Evolutionary conservation across 2,888 invertebrate species (phyloP).

Genomic region (Hirtodrosophila duncani): DNA sequence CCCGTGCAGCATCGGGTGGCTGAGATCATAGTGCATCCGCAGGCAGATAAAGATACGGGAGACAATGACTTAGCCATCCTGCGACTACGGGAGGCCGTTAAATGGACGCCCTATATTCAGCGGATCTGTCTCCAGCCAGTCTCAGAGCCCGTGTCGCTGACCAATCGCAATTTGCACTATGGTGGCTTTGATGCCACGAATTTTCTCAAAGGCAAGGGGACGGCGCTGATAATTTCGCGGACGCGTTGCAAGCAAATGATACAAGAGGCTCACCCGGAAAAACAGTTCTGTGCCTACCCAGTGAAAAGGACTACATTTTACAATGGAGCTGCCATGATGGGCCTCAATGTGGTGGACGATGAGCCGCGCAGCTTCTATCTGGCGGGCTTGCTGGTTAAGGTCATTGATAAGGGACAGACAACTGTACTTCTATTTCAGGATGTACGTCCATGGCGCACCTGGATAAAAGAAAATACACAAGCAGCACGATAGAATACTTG

Average conservation of each 20-base stretch:
- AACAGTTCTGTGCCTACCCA: conserved; percentile 47
- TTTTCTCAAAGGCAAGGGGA: conserved; percentile 33
- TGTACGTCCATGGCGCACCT: conserved; percentile 26
- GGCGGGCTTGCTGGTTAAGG: conserved; percentile 27
- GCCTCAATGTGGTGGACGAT: conserved; percentile 31
- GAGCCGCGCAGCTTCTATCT: conserved; percentile 42
- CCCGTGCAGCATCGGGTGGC: conserved; percentile 31
- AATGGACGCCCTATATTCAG: conserved; percentile 28
- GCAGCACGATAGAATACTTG: not conserved
- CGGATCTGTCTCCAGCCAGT: conserved; percentile 42
- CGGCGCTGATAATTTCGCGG: conserved; percentile 21
- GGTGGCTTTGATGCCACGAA: conserved; percentile 29
- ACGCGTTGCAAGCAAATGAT: conserved; percentile 19
- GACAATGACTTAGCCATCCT: conserved; percentile 48
- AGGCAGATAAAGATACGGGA: conserved; percentile 42
- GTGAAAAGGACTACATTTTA: conserved; percentile 23
- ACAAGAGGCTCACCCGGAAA: conserved; percentile 19
- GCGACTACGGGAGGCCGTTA: conserved; percentile 25
- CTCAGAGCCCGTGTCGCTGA: conserved; percentile 28
- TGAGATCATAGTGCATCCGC: conserved; percentile 38
- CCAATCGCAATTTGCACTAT: conserved; percentile 37
- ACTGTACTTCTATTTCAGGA: conserved; percentile 35
- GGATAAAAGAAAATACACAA: conserved; percentile 32
- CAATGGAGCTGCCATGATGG: conserved; percentile 34
- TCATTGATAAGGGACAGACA: not conserved